Base-by-base conservation (phyloP, 2,888 invertebrate species). In the Diarsia mendica region DNA sequence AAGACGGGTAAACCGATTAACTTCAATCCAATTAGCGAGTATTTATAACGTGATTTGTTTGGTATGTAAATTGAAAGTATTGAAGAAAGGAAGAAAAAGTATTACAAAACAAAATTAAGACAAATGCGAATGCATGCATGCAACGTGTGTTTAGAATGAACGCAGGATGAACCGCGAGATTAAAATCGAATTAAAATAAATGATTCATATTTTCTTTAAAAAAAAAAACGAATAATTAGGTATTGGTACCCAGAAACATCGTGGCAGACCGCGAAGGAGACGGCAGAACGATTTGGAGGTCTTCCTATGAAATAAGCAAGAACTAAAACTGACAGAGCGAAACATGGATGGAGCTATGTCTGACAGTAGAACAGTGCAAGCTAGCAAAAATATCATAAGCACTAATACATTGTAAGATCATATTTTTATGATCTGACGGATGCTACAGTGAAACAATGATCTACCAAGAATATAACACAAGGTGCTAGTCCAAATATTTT, bases 1-100 rank as follows among this genome's bases (percentile, higher is more conserved):
- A 28, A 66, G 69, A 58, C 53, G 3, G 55, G 69, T 82, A 78
- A 82, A 75, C 44, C 28, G 76, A 85, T 80, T 84, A 76, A 58
- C 69, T 80, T 48, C 28, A 65, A 85, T 79, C 65, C 65, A 65
- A 80, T 85, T 78, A 66, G 15, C 51, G 60, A 23, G 49, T 67
- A 33, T 58, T 48, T 63, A 11, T 63, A 79, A 79, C 9, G 66
- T 18, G 9, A 60, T 67, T 69, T 72, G n/a, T 48, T 72, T 48
- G n/a, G 48, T 39, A 48, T 39, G 33, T 10, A 51, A 65, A 55
- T n/a, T 13, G 4, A 46, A 60, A 28, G 3, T 28, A 48, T 18
- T 20, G 65, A 15, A 39, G 39, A 8, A 39, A 39, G 8, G 1
- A 39, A 39, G 39, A 39, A 39, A 39, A 39, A 8, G 39, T 39